A percentile compares a stretch with the other conserved stretches of the same genome.
Evolutionary conservation across 2,113 vertebrate genomes (phyloP).

Genomic region (Oreocharis arfaki): DNA sequence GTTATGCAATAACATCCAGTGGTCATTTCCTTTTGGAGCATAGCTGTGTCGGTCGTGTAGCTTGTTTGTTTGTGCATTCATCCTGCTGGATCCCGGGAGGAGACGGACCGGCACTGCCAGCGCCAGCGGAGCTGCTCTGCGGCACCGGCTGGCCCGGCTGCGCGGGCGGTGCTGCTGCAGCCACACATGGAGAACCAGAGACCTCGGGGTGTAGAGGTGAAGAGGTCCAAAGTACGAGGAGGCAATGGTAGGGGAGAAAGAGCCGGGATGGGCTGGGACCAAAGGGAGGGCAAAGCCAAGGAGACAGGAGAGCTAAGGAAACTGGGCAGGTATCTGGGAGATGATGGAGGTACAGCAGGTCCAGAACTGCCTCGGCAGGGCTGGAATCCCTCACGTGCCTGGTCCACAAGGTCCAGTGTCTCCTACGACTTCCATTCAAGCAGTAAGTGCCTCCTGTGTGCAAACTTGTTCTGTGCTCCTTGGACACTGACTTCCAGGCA

Average conservation of each 20-base stretch:
- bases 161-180: neutral
- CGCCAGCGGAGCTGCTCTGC: neutral
- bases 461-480: neutral
- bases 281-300: neutral
- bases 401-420: neutral
- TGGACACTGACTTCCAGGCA: neutral
- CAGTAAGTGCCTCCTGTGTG: neutral
- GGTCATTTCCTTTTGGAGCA: conserved; percentile 37
- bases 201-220: neutral
- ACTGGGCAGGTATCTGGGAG: neutral
- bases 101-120: neutral
- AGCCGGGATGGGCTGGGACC: neutral
- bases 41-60: neutral
- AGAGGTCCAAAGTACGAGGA: conserved; percentile 19
- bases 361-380: neutral
- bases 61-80: neutral
- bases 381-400: neutral
- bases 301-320: neutral
- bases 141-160: neutral
- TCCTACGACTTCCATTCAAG: neutral
- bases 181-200: neutral
- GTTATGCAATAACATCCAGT: conserved; percentile 18
- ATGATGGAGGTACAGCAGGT: neutral
- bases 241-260: conserved; percentile 13
- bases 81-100: neutral